Evolutionary conservation across 2,888 invertebrate genomes (phyloP), one percentile per base, ranked within the genome.

Genomic region (Diachrysia chrysitis): DNA sequence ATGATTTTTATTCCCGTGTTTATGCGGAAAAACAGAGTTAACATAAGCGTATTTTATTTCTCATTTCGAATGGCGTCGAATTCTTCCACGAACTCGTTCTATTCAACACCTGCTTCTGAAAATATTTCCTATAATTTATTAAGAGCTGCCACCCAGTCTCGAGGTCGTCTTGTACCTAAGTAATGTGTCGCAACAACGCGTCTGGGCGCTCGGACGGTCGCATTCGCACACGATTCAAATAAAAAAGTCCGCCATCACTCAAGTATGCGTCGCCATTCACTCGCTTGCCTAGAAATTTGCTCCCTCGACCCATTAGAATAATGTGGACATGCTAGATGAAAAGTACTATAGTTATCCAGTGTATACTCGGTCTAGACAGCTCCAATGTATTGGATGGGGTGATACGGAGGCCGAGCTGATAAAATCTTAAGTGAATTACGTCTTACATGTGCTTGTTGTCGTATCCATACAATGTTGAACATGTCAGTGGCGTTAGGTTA

Each of bases 171-270:
- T 51, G 37, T 58, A 76, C 81, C 83, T 87, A 83, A 85, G 85
- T 86, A 87, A 88, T 85, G 85, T 88, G 82, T 85, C 85, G 78
- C 84, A 77, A 82, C 84, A 81, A 81, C 79, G 82, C 80, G 82
- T 84, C 83, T 84, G 81, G 78, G 79, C 64, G 56, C 83, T 84
- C 78, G 89, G 88, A 85, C 89, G 87, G 86, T 83, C 92, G 91
- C 95, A 95, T 95, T 95, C 93, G 88, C 88, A 93, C 95, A 95
- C 95, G 95, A 94, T 93, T 95, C 95, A 95, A 95, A 95, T 95
- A 95, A 95, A 95, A 94, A 95, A 95, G 94, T 92, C 92, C 93
- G 88, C 92, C 90, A 92, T 94, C 95, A 94, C 93, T 95, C 95
- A 95, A 95, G 93, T 95, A 95, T 95, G 95, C 95, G 93, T 89